phyloP scores from a whole-genome alignment of 2,797 vertebrate species.

The Acanthurus tractus region DNA sequence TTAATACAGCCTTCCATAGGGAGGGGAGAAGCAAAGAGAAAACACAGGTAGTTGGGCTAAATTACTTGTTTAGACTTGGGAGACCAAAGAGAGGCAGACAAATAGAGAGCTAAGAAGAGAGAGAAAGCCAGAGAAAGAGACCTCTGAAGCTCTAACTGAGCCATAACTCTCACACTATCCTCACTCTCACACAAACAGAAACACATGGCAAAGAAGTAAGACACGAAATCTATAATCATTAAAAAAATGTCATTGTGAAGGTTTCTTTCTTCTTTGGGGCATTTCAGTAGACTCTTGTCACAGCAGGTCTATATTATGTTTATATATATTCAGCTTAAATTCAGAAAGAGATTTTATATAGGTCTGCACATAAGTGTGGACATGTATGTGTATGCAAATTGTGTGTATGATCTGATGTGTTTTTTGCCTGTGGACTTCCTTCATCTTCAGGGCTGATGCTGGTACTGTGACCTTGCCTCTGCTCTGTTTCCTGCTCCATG shows the following conservation, averaged over 20 bases:
- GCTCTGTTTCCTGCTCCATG: constrained; percentile 62
- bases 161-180: no score
- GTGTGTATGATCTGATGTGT: constrained; percentile 15
- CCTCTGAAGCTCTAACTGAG: no score
- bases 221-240: not conserved
- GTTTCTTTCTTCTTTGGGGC: no score
- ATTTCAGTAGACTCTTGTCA: not conserved
- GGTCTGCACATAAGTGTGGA: not conserved
- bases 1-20: no score
- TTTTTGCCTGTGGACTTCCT: constrained; percentile 10
- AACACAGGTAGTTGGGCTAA: no score
- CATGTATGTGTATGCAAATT: constrained; percentile 16
- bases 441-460: constrained; percentile 33
- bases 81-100: no score
- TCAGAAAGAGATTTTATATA: not conserved
- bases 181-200: no score
- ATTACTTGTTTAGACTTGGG: no score
- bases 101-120: no score
- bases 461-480: constrained; percentile 65
- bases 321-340: not conserved
- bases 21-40: no score
- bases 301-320: not conserved
- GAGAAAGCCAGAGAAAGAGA: no score
- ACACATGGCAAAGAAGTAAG: no score
- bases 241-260: not conserved